Percentiles rank a stretch among this genome's conserved stretches.
phyloP scores from a whole-genome alignment of 2,888 invertebrate genomes.

The Athripsodes cinereus region DNA sequence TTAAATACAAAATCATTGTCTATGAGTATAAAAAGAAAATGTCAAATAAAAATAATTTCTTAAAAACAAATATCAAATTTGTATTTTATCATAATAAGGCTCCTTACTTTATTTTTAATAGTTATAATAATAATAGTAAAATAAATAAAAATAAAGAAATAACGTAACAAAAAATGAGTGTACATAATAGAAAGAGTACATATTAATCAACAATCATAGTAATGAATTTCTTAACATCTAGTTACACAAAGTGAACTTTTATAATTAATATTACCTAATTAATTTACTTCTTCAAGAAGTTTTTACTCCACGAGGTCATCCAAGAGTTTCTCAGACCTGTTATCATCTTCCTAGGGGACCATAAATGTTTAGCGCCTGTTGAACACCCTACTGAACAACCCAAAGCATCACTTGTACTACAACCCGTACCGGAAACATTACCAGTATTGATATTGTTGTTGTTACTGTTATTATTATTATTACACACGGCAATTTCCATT shows the following conservation, averaged over 20 bases:
- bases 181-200: too few relatives aligned
- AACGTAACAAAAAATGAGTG: too few relatives aligned
- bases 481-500: background rate
- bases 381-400: slow-evolving; percentile 3
- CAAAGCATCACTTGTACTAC: background rate
- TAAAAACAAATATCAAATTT: too few relatives aligned
- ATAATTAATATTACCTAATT: background rate
- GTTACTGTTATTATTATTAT: background rate
- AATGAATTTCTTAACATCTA: too few relatives aligned
- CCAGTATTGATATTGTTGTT: background rate
- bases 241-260: background rate
- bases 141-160: too few relatives aligned
- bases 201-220: too few relatives aligned
- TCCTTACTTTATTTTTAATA: too few relatives aligned
- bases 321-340: slow-evolving; percentile 6
- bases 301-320: slow-evolving; percentile 4
- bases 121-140: too few relatives aligned
- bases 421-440: background rate
- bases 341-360: slow-evolving; percentile 6
- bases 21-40: too few relatives aligned
- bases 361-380: slow-evolving; percentile 3
- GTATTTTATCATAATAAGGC: too few relatives aligned
- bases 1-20: too few relatives aligned
- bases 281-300: slow-evolving; percentile 8
- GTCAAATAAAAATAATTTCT: too few relatives aligned